A percentile compares a stretch with the other conserved stretches of the same genome.
phyloP scores from a whole-genome alignment of 2,113 vertebrate species.

The Suricata suricatta region DNA sequence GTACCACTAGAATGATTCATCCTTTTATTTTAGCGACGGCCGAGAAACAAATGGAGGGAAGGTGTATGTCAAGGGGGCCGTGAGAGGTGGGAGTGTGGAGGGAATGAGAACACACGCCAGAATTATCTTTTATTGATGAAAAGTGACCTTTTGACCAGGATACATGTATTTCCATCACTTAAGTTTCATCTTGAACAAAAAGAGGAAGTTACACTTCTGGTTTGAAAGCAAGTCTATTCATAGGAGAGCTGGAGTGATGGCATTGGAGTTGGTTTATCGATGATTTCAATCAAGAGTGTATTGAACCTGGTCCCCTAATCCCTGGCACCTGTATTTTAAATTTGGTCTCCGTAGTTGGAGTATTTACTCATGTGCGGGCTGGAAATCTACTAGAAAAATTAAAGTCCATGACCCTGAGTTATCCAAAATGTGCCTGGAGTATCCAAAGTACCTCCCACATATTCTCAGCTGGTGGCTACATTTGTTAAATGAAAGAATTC shows the following conservation, averaged over 20 bases:
- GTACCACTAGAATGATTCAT: slow-evolving; percentile 69
- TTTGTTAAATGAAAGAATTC: not conserved
- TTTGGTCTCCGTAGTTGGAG: slow-evolving; percentile 61
- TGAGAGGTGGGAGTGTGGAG: not conserved
- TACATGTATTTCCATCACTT: slow-evolving; percentile 58
- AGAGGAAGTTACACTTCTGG: slow-evolving; percentile 50
- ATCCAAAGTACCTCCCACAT: slow-evolving; percentile 39
- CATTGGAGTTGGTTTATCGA: slow-evolving; percentile 72
- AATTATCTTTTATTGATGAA: slow-evolving; percentile 63
- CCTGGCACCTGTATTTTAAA: slow-evolving; percentile 44
- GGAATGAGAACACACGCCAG: not conserved
- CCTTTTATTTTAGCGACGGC: slow-evolving; percentile 77
- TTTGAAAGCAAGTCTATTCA: slow-evolving; percentile 75
- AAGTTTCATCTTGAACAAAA: slow-evolving; percentile 56
- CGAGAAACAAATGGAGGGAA: slow-evolving; percentile 72
- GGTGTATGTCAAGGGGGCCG: slow-evolving; percentile 59
- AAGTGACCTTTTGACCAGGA: slow-evolving; percentile 57
- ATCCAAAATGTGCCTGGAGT: slow-evolving; percentile 61
- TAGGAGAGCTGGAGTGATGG: slow-evolving; percentile 67
- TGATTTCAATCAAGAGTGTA: slow-evolving; percentile 68
- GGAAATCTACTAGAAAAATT: slow-evolving; percentile 68
- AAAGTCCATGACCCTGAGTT: slow-evolving; percentile 52
- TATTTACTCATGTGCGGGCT: slow-evolving; percentile 56
- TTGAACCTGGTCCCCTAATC: slow-evolving; percentile 73
- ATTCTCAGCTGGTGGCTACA: slow-evolving; percentile 53